Percentiles rank a stretch among this genome's conserved stretches.
Conservation (phyloP, 2,888 invertebrate species). For the Neoitamus cyanurus region DNA sequence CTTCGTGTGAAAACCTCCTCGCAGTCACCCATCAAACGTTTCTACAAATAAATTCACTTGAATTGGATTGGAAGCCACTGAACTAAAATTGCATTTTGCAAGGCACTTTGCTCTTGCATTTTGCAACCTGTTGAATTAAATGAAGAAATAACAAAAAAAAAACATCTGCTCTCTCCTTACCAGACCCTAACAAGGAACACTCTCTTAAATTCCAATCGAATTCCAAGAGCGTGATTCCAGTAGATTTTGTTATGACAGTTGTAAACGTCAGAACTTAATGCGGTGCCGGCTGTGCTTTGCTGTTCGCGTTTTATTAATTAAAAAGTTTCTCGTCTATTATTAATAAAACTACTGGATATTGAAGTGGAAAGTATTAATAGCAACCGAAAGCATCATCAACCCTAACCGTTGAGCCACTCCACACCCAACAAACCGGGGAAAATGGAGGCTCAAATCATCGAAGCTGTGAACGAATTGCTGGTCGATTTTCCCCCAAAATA, state of each 20-base stretch:
- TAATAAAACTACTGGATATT: not conserved
- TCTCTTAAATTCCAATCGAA: not conserved
- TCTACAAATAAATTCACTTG: too few relatives aligned
- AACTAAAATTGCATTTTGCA: too few relatives aligned
- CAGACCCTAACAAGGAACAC: too few relatives aligned
- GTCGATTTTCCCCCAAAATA: slow-evolving; percentile 23
- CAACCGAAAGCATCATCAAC: not conserved
- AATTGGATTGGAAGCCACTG: too few relatives aligned
- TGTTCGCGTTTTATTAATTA: not conserved
- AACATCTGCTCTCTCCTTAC: too few relatives aligned
- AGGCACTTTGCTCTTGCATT: too few relatives aligned
- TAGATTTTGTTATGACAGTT: not conserved
- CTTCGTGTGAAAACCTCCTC: too few relatives aligned
- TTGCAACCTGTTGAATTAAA: not conserved
- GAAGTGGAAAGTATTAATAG: not conserved
- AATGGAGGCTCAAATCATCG: slow-evolving; percentile 51
- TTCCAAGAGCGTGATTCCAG: not conserved
- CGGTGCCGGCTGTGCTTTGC: not conserved
- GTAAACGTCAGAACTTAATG: not conserved
- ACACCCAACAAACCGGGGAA: not conserved
- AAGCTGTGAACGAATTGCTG: slow-evolving; percentile 56
- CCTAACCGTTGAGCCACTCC: not conserved
- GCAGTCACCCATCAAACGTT: too few relatives aligned
- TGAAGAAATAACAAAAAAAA: too few relatives aligned
- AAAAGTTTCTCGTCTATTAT: not conserved